These are phyloP conservation scores for Antechinus flavipes DNA, from an alignment of 2,113 vertebrate species.

Conservation along the genomic window DNA sequence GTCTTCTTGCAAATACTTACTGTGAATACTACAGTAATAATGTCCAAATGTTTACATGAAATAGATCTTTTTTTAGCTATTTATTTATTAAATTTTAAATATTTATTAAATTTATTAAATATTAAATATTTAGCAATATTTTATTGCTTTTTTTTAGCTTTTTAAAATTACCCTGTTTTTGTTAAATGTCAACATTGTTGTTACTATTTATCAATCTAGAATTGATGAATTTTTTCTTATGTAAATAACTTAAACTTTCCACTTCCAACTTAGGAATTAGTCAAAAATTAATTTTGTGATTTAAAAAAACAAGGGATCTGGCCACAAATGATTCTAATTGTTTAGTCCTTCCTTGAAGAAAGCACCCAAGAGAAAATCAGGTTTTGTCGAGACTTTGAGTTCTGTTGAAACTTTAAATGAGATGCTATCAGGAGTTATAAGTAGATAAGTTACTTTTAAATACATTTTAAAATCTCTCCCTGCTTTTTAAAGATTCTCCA, in stretches of 20 bases:
- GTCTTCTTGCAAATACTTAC: background rate
- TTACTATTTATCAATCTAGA: background rate
- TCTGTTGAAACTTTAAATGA: no score
- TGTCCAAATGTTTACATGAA: background rate
- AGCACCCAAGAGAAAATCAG: background rate
- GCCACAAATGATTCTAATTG: background rate
- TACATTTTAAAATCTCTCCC: slow-evolving; percentile 43
- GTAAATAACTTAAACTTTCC: slow-evolving; percentile 9
- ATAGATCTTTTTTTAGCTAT: background rate
- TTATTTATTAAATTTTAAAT: no score
- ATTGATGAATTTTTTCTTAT: slow-evolving; percentile 1
- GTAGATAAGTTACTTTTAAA: slow-evolving; percentile 30
- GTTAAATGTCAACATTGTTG: background rate
- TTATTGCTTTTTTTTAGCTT: no score
- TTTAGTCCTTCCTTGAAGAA: background rate
- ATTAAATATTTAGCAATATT: no score
- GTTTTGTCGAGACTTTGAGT: background rate
- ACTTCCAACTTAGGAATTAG: slow-evolving; percentile 6
- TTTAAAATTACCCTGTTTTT: background rate
- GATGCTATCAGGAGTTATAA: background rate
- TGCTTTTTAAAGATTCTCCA: background rate
- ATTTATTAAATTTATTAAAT: no score
- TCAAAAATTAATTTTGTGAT: slow-evolving; percentile 15
- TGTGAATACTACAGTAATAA: background rate
- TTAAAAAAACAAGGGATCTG: background rate